Conservation (phyloP, 2,888 invertebrate genomes). For the Torymus texanus region DNA sequence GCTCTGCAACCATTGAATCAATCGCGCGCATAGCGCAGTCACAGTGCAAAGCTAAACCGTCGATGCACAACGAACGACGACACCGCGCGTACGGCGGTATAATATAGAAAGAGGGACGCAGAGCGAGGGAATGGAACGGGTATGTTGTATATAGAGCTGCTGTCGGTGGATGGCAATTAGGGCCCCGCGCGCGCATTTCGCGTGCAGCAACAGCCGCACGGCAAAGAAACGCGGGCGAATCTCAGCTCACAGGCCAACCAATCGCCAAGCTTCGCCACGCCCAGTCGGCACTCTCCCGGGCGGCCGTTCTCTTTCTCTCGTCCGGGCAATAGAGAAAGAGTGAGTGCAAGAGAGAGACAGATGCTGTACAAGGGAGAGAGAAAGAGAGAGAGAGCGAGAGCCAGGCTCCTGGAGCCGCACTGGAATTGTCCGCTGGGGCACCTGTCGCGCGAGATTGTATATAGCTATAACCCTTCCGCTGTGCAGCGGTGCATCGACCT, state of each 20-base stretch:
- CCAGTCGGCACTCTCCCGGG: constrained; percentile 19
- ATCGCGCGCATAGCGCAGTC: too few species aligned
- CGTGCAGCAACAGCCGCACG: background rate
- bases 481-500: background rate
- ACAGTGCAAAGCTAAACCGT: too few species aligned
- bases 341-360: too few species aligned
- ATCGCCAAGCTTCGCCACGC: constrained; percentile 46
- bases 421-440: constrained; percentile 32
- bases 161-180: background rate
- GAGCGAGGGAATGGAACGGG: too few species aligned
- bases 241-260: constrained; percentile 31
- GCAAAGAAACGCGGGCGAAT: constrained; percentile 33
- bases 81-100: too few species aligned
- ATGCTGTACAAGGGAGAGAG: background rate
- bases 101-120: too few species aligned
- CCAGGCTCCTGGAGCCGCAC: constrained; percentile 7
- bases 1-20: too few species aligned
- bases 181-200: constrained; percentile 9
- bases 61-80: too few species aligned
- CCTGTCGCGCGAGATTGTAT: background rate
- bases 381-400: background rate
- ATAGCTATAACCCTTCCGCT: constrained; percentile 5
- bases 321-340: background rate
- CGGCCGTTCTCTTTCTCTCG: constrained; percentile 31
- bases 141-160: background rate